Evolutionary conservation across 1,140 invertebrate genomes (phyloP).

Genomic region (Lasioglossum albipes): DNA sequence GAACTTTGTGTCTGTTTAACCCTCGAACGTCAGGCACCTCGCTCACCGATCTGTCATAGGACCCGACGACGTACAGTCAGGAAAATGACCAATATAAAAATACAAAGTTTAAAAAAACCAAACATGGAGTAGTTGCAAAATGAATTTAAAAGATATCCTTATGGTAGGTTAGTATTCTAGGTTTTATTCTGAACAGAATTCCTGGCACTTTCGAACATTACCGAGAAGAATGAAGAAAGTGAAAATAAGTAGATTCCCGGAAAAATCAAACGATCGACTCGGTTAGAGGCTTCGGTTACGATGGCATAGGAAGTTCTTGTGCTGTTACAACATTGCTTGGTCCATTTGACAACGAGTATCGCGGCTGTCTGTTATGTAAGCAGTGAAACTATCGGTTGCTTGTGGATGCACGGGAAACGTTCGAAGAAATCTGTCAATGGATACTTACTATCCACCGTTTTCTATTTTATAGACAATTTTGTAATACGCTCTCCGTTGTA

Average conservation of each 20-base stretch:
- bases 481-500: too few species aligned
- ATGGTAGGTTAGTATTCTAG: too few species aligned
- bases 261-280: slow-evolving; percentile 9
- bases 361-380: slow-evolving; percentile 69
- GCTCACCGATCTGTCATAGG: too few species aligned
- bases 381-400: slow-evolving; percentile 72
- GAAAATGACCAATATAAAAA: too few species aligned
- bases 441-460: background rate
- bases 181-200: too few species aligned
- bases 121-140: too few species aligned
- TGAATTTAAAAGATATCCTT: too few species aligned
- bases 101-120: too few species aligned
- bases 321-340: slow-evolving; percentile 44
- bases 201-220: too few species aligned
- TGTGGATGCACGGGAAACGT: slow-evolving; percentile 51
- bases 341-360: slow-evolving; percentile 44
- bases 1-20: background rate
- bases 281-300: slow-evolving; percentile 3
- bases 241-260: background rate
- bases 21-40: background rate
- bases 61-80: too few species aligned
- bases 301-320: slow-evolving; percentile 34
- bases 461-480: background rate
- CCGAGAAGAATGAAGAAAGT: background rate
- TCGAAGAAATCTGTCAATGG: slow-evolving; percentile 30